A percentile compares a stretch with the other conserved stretches of the same genome.
Conservation (phyloP, 2,888 invertebrate genomes). For the Ptychoptera contaminata region DNA sequence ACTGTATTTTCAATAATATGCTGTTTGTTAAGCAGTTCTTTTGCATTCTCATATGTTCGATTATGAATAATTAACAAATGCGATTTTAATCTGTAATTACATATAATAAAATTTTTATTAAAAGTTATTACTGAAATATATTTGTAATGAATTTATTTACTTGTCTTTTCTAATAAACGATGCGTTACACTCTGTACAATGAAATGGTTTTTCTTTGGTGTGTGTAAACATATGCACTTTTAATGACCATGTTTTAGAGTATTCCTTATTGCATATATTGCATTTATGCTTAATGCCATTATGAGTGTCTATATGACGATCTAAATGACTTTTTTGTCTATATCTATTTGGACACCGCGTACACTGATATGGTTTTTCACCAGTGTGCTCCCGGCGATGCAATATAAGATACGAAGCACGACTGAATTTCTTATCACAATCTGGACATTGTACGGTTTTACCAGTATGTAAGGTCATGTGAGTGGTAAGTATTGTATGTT, state of each 20-base stretch:
- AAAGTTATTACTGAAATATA: not conserved
- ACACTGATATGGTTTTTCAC: slow-evolving; percentile 21
- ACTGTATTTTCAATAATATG: too few species aligned
- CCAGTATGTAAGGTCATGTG: slow-evolving; percentile 23
- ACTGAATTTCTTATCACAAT: slow-evolving; percentile 23
- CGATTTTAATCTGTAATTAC: not conserved
- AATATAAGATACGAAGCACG: slow-evolving; percentile 20
- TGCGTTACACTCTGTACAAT: slow-evolving; percentile 9
- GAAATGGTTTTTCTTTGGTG: slow-evolving; percentile 10
- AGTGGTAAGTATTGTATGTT: slow-evolving; percentile 22
- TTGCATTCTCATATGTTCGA: not conserved
- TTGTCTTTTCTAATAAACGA: slow-evolving; percentile 12
- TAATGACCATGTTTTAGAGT: slow-evolving; percentile 11
- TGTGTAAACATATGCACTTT: slow-evolving; percentile 14
- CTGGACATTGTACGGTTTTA: slow-evolving; percentile 20
- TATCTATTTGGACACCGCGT: slow-evolving; percentile 20
- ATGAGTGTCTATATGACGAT: slow-evolving; percentile 22
- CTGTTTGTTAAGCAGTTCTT: too few species aligned
- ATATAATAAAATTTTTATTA: too few species aligned
- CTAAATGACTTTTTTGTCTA: slow-evolving; percentile 21
- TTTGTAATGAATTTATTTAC: slow-evolving; percentile 1
- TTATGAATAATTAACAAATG: not conserved
- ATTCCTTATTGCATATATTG: slow-evolving; percentile 9
- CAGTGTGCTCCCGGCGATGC: slow-evolving; percentile 21
- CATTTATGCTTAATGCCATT: slow-evolving; percentile 14